A percentile compares a stretch with the other conserved stretches of the same genome.
Evolutionary conservation across 1,140 invertebrate species (phyloP).

Genomic region (Muscidifurax raptorellus): DNA sequence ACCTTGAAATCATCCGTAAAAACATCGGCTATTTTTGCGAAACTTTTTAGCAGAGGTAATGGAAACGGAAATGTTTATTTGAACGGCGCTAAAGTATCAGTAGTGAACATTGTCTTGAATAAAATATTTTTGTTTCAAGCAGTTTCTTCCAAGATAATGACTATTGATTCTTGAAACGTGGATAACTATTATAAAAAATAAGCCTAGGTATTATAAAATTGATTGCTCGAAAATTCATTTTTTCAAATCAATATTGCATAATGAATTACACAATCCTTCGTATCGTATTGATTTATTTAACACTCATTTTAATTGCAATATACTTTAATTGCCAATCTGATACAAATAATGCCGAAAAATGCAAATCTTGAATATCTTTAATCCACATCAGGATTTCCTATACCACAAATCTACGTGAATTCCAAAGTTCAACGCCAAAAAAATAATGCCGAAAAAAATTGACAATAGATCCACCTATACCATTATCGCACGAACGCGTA

Average conservation of each 20-base stretch:
- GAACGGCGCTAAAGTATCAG: not conserved
- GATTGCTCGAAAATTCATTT: not conserved
- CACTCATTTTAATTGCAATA: not conserved
- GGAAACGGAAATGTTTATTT: not conserved
- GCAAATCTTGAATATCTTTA: too few species aligned
- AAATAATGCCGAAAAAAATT: too few species aligned
- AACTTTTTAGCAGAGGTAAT: not conserved
- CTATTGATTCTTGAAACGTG: too few species aligned
- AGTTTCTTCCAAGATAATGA: not conserved
- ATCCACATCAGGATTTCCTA: too few species aligned
- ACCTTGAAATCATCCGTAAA: constrained; percentile 9
- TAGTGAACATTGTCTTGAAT: not conserved
- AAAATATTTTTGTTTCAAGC: not conserved
- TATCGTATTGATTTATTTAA: not conserved
- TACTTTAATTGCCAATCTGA: not conserved
- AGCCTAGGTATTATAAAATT: too few species aligned
- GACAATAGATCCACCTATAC: not conserved
- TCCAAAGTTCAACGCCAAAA: too few species aligned
- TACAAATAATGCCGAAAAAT: not conserved
- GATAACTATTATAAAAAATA: too few species aligned
- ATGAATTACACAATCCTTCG: not conserved
- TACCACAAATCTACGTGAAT: too few species aligned
- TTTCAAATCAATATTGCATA: not conserved
- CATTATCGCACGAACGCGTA: not conserved
- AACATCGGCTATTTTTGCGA: constrained; percentile 4